A percentile compares a stretch with the other conserved stretches of the same genome.
These are phyloP conservation scores for Homarus americanus DNA, from an alignment of 1,140 invertebrate genomes.

Conservation along the genomic window DNA sequence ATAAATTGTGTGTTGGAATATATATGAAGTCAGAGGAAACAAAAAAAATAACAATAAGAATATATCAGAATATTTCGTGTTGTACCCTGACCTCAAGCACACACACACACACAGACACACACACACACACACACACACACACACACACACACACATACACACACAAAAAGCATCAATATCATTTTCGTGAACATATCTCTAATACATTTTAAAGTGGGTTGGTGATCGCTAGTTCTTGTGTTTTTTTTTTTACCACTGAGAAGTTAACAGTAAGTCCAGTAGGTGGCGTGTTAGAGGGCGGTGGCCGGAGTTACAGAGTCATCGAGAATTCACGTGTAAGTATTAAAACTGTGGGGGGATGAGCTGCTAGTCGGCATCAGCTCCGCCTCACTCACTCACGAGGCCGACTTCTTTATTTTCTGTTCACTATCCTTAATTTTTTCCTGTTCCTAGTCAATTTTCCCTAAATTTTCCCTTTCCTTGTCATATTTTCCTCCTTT, in stretches of 20 bases:
- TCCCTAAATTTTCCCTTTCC: too few relatives aligned
- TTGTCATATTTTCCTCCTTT: neutral
- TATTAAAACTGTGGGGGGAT: too few relatives aligned
- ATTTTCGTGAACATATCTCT: neutral
- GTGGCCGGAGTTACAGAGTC: too few relatives aligned
- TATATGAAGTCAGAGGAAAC: neutral
- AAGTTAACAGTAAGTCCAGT: too few relatives aligned
- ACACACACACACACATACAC: neutral
- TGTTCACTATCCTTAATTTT: neutral
- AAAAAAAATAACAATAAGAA: neutral
- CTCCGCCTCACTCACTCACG: too few relatives aligned
- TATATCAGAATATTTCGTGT: neutral
- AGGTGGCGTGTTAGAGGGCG: too few relatives aligned
- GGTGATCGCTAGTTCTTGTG: neutral
- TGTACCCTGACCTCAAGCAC: too few relatives aligned
- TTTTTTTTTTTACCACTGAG: too few relatives aligned
- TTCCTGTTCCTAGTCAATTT: neutral
- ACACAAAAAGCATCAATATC: neutral
- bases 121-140: conserved; percentile 29
- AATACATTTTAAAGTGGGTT: neutral
- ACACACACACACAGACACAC: neutral
- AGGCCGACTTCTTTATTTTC: too few relatives aligned
- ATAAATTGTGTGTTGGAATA: neutral
- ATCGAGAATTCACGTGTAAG: too few relatives aligned
- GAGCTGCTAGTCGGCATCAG: too few relatives aligned